A percentile compares a stretch with the other conserved stretches of the same genome.
Evolutionary conservation across 2,113 vertebrate genomes (phyloP).

Genomic region (Camelus bactrianus): DNA sequence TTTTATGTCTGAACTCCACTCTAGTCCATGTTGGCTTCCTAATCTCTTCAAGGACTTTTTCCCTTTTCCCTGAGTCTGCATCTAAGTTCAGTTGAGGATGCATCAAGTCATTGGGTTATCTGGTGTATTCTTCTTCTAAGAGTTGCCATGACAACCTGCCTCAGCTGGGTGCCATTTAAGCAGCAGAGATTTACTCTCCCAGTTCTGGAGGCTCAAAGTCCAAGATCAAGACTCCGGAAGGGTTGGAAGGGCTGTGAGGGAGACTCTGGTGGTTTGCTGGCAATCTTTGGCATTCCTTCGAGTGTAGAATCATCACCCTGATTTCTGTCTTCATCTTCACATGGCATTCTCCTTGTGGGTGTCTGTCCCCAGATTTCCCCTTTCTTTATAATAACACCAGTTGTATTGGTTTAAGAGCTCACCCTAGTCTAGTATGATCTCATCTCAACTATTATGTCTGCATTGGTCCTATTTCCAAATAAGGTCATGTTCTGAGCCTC

Average conservation of each 20-base stretch:
- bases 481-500: background rate
- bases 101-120: too few species aligned
- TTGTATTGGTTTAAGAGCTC: background rate
- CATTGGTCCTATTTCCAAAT: background rate
- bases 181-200: background rate
- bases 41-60: background rate
- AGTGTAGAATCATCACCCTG: fast-evolving
- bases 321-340: background rate
- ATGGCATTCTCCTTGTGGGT: background rate
- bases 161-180: background rate
- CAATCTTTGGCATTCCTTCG: background rate
- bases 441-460: background rate
- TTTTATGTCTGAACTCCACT: background rate
- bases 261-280: background rate
- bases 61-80: background rate
- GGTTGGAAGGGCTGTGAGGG: background rate
- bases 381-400: background rate
- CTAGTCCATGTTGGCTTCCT: background rate
- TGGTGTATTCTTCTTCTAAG: background rate
- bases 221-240: background rate
- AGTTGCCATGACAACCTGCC: too few species aligned
- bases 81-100: background rate
- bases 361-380: background rate
- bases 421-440: background rate
- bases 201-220: background rate